A percentile compares a stretch with the other conserved stretches of the same genome.
phyloP scores from a whole-genome alignment of 2,113 vertebrate species.

The Columbina picui region DNA sequence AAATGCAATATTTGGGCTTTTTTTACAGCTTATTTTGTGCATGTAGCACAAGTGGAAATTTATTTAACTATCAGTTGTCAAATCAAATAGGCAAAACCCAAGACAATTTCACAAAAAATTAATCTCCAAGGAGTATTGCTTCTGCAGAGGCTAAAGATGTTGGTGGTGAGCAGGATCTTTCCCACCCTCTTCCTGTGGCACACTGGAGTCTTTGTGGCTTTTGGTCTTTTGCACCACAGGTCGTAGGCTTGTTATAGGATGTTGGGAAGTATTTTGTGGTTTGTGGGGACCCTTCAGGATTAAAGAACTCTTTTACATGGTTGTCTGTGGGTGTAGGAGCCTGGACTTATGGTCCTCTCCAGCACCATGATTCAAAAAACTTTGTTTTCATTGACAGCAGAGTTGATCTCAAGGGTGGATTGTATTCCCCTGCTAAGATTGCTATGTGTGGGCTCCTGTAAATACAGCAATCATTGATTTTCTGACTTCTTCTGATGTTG shows the following conservation, averaged over 20 bases:
- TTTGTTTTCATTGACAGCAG: background rate
- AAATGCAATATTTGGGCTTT: background rate
- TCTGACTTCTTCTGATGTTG: background rate
- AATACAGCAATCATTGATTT: background rate
- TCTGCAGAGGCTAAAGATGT: background rate
- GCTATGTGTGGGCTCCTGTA: background rate
- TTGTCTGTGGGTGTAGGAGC: background rate
- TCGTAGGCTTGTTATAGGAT: background rate
- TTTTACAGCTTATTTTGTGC: background rate
- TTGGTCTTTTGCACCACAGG: background rate
- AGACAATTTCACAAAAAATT: background rate
- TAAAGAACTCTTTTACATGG: background rate
- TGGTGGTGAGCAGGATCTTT: background rate
- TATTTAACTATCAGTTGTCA: background rate
- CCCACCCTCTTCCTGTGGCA: background rate
- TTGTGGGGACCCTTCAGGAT: constrained; percentile 1
- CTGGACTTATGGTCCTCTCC: background rate
- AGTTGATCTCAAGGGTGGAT: background rate
- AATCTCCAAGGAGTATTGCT: background rate
- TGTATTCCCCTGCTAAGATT: background rate
- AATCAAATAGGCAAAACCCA: background rate
- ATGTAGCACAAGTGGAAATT: background rate
- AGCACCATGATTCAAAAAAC: background rate
- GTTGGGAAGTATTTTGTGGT: constrained; percentile 41
- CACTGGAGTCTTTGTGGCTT: background rate